Evolutionary conservation across 1,140 invertebrate genomes (phyloP).

Genomic region (Protaetia brevitarsis): DNA sequence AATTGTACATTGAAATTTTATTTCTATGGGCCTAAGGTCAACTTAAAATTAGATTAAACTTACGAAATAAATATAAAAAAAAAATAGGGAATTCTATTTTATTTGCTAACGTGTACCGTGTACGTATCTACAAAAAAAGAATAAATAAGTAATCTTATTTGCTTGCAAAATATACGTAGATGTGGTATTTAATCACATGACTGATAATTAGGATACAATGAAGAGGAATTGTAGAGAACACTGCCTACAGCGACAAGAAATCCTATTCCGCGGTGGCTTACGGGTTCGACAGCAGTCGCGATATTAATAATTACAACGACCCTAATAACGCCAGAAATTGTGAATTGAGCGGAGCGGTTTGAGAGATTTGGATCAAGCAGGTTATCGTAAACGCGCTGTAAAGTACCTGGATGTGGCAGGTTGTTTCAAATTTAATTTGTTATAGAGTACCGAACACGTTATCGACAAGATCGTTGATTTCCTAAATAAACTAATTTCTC

Average conservation of each 20-base stretch:
- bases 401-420: too few relatives aligned
- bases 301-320: conserved; percentile 50
- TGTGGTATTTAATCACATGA: conserved; percentile 86
- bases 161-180: conserved; percentile 77
- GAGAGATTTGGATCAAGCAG: conserved; percentile 66
- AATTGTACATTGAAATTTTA: too few relatives aligned
- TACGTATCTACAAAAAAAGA: too few relatives aligned
- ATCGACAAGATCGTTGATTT: conserved; percentile 64
- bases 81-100: too few relatives aligned
- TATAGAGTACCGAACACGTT: conserved; percentile 60
- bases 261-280: conserved; percentile 60
- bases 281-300: conserved; percentile 56
- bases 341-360: conserved; percentile 66
- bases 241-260: conserved; percentile 51
- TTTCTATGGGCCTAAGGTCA: too few relatives aligned
- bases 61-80: too few relatives aligned
- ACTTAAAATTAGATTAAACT: too few relatives aligned
- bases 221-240: conserved; percentile 60
- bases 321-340: conserved; percentile 66
- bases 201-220: conserved; percentile 55
- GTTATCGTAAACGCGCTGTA: too few relatives aligned
- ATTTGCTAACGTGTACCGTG: too few relatives aligned
- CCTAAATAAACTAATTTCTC: conserved; percentile 67
- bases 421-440: conserved; percentile 16
- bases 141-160: too few relatives aligned